Evolutionary conservation across 2,888 invertebrate species (phyloP).

Genomic region (Trachelus troglodyta): DNA sequence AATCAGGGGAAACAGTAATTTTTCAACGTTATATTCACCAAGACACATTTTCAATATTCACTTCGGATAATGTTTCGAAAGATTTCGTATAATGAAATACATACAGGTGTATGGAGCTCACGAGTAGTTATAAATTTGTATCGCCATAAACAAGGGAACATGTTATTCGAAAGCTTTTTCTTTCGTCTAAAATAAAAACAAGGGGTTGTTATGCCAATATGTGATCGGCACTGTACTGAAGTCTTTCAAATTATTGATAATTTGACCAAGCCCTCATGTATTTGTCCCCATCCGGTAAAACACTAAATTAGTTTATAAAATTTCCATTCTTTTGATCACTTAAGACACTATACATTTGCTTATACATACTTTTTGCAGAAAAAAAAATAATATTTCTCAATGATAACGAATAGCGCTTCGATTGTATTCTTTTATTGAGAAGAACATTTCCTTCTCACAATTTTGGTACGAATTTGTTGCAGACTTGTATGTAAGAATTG

Average conservation of each 20-base stretch:
- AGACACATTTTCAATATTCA: background rate
- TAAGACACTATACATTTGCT: background rate
- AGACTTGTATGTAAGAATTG: conserved; percentile 10
- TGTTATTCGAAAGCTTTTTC: background rate
- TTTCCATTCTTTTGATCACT: background rate
- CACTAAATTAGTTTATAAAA: background rate
- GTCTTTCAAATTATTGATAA: background rate
- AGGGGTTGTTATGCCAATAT: background rate
- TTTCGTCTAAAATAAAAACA: background rate
- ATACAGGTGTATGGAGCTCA: background rate
- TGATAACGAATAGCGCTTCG: background rate
- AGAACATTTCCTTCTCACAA: conserved; percentile 8
- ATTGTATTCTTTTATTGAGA: background rate
- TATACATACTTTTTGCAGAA: background rate
- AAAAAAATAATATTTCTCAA: background rate
- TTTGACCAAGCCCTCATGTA: background rate
- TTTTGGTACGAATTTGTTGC: conserved; percentile 12
- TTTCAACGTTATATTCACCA: background rate
- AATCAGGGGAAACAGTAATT: background rate
- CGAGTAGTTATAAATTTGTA: background rate
- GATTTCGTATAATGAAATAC: background rate
- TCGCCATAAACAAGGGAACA: background rate
- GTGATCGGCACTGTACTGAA: background rate
- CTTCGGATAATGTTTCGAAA: background rate
- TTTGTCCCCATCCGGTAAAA: background rate